A percentile compares a stretch with the other conserved stretches of the same genome.
Conservation (phyloP, 2,113 vertebrate species). For the Oriolus oriolus region DNA sequence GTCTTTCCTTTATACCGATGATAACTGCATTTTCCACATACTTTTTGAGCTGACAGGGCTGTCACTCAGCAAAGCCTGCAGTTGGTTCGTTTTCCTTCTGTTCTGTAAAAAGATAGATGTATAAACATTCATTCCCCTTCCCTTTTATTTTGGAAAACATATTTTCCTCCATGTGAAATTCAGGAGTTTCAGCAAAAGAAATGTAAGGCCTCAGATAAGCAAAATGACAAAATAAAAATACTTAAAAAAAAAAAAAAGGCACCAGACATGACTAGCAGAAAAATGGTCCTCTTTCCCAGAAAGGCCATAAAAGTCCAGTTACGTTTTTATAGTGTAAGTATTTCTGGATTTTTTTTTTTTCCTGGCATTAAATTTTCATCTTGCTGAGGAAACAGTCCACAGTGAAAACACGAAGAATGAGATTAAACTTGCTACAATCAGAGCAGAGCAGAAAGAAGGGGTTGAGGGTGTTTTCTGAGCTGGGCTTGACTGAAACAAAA, state of each 20-base stretch:
- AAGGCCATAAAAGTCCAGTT: not conserved
- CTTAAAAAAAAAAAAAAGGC: not conserved
- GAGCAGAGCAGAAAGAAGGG: not conserved
- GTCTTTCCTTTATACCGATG: conserved; percentile 36
- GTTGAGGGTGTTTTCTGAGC: not conserved
- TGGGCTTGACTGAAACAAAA: not conserved
- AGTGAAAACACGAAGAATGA: not conserved
- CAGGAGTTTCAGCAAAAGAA: not conserved
- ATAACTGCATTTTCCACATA: conserved; percentile 71
- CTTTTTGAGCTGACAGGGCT: conserved; percentile 65
- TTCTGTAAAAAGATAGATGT: not conserved
- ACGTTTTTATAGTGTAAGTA: not conserved
- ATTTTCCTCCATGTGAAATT: not conserved
- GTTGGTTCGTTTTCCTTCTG: conserved; percentile 53
- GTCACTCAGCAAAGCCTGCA: conserved; percentile 69
- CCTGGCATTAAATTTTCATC: not conserved
- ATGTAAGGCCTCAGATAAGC: not conserved
- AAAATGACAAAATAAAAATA: not conserved
- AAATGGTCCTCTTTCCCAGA: not conserved
- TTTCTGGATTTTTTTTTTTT: not conserved
- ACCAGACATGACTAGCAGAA: not conserved
- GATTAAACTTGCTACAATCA: not conserved
- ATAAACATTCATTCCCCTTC: not conserved
- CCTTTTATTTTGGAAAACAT: not conserved
- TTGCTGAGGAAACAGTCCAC: not conserved